Conservation (phyloP, 2,113 vertebrate species). For the Furnarius figulus region DNA sequence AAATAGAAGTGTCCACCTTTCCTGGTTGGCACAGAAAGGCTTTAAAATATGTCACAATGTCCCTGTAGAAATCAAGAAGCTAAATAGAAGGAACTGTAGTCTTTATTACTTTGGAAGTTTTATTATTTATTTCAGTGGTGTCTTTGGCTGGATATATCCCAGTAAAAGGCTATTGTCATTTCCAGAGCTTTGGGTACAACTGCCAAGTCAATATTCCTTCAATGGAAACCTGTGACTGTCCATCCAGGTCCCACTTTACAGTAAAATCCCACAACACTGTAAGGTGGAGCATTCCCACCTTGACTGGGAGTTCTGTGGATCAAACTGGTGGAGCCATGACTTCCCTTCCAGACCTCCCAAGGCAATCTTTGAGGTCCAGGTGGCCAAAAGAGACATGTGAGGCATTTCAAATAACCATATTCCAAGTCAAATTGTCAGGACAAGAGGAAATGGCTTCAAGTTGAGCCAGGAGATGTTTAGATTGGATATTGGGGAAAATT, state of each 20-base stretch:
- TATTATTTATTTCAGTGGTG: neutral
- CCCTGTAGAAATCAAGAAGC: neutral
- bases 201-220: neutral
- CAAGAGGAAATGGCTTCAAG: neutral
- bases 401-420: neutral
- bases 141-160: neutral
- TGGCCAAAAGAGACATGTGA: neutral
- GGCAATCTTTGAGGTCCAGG: neutral
- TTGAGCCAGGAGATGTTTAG: neutral
- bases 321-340: neutral
- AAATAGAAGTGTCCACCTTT: neutral
- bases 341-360: neutral
- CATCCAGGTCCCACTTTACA: neutral
- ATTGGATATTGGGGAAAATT: neutral
- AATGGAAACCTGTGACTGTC: neutral
- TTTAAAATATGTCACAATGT: rapidly evolving
- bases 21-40: neutral
- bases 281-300: neutral
- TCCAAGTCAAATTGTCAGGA: neutral
- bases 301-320: neutral
- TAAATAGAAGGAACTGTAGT: neutral
- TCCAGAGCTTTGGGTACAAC: neutral
- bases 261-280: neutral
- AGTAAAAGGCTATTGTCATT: neutral
- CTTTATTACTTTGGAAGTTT: neutral